These are phyloP conservation scores for Phyllotreta cruciferae DNA, from an alignment of 2,888 invertebrate species.

Conservation along the genomic window DNA sequence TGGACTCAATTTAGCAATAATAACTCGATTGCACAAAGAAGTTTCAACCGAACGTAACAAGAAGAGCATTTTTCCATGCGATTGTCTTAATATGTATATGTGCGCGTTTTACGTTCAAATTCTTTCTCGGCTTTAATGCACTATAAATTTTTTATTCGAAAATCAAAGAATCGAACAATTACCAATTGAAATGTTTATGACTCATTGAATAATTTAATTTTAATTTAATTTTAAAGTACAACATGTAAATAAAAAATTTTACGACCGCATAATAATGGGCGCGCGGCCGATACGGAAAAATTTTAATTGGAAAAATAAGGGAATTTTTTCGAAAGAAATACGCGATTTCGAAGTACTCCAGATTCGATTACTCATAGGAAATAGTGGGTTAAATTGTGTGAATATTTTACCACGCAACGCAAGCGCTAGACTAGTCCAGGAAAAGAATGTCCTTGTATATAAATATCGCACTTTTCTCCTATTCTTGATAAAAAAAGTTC, in stretches of 20 bases:
- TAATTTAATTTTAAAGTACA: constrained; percentile 13
- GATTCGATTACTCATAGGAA: too few species aligned
- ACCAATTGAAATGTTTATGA: constrained; percentile 18
- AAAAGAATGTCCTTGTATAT: too few species aligned
- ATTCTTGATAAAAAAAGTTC: too few species aligned
- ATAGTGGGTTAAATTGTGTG: too few species aligned
- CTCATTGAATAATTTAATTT: constrained; percentile 16
- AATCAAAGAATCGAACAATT: constrained; percentile 11
- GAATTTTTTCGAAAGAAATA: too few species aligned
- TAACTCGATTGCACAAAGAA: not conserved
- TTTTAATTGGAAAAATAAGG: constrained; percentile 4
- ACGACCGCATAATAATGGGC: not conserved
- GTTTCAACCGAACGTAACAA: too few species aligned
- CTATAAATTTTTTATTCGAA: constrained; percentile 11
- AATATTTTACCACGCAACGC: too few species aligned
- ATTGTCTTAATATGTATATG: not conserved
- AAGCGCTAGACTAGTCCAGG: too few species aligned
- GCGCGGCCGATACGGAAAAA: not conserved
- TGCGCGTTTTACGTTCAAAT: constrained; percentile 5
- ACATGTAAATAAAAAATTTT: constrained; percentile 8
- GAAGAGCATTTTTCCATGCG: not conserved
- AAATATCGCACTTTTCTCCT: too few species aligned
- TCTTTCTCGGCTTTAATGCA: constrained; percentile 4
- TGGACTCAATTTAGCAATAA: not conserved
- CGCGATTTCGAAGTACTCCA: too few species aligned